Percentiles rank a stretch among this genome's conserved stretches.
phyloP scores from a whole-genome alignment of 2,797 vertebrate species.

The Periophthalmus magnuspinnatus region DNA sequence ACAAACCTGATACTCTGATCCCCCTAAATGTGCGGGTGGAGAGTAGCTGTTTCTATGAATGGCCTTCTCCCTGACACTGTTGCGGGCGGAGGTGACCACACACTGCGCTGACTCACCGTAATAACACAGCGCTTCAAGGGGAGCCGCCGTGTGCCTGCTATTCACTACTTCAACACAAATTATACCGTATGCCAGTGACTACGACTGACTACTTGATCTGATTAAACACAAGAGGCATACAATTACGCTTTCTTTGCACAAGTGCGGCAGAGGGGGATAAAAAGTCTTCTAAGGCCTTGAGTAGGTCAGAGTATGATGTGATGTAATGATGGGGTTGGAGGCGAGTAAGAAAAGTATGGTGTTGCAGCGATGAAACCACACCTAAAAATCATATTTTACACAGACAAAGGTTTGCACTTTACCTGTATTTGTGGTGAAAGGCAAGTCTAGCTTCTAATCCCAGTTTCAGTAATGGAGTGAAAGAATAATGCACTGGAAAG shows the following conservation, averaged over 20 bases:
- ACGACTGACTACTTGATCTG: slow-evolving; percentile 38
- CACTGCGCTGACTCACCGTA: slow-evolving; percentile 47
- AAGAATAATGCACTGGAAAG: too few relatives aligned
- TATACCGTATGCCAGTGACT: slow-evolving; percentile 33
- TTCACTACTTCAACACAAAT: slow-evolving; percentile 43
- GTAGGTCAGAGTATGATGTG: neutral
- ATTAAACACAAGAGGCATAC: slow-evolving; percentile 33
- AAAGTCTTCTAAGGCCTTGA: slow-evolving; percentile 11
- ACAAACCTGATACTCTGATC: neutral
- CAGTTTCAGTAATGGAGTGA: too few relatives aligned
- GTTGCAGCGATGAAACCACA: neutral
- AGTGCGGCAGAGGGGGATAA: slow-evolving; percentile 25
- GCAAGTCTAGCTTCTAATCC: too few relatives aligned
- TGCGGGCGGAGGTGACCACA: slow-evolving; percentile 26
- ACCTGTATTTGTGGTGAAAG: too few relatives aligned
- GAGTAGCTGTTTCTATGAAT: slow-evolving; percentile 2
- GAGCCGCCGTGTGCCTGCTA: slow-evolving; percentile 27
- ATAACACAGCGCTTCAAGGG: slow-evolving; percentile 37
- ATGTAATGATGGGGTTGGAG: neutral
- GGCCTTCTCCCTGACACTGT: slow-evolving; percentile 37
- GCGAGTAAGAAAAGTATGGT: neutral
- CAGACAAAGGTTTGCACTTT: neutral
- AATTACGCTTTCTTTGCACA: slow-evolving; percentile 22
- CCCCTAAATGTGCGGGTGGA: slow-evolving; percentile 3
- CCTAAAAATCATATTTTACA: neutral